Conservation (phyloP, 2,113 vertebrate genomes). For the Urocitellus parryii region DNA sequence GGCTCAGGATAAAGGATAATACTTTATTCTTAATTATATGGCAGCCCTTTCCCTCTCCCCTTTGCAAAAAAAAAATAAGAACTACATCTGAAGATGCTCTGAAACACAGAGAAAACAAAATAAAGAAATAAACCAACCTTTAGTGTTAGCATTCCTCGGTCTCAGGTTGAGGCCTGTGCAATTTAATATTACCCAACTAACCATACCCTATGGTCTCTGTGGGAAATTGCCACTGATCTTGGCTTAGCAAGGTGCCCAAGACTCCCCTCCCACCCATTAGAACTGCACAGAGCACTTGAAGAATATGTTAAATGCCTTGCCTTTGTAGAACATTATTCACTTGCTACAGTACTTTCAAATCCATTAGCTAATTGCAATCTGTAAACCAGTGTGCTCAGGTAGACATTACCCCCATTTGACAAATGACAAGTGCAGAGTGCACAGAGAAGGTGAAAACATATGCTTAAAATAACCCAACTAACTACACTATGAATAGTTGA, state of each 20-base stretch:
- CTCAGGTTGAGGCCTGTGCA: background rate
- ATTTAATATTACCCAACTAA: conserved; percentile 33
- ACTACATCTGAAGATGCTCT: conserved; percentile 3
- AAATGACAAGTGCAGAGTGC: conserved; percentile 74
- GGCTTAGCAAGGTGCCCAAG: background rate
- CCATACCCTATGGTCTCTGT: background rate
- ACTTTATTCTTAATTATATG: conserved; percentile 16
- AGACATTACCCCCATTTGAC: conserved; percentile 76
- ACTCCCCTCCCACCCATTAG: conserved; percentile 36
- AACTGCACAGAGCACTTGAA: conserved; percentile 58
- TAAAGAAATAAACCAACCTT: background rate
- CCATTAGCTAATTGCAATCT: conserved; percentile 82
- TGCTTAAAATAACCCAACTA: conserved; percentile 77
- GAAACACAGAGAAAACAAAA: conserved; percentile 63
- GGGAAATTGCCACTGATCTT: conserved; percentile 58
- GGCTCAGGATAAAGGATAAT: background rate
- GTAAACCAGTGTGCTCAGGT: conserved; percentile 75
- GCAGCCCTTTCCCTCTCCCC: background rate
- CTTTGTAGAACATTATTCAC: conserved; percentile 76
- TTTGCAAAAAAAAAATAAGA: conserved; percentile 28
- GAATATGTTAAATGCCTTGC: conserved; percentile 70
- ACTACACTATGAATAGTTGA: conserved; percentile 28
- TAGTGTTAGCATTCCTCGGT: background rate
- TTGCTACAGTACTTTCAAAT: conserved; percentile 76
- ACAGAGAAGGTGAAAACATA: conserved; percentile 74